Evolutionary conservation across 2,113 vertebrate genomes (phyloP).

Genomic region (Narcine bancroftii): DNA sequence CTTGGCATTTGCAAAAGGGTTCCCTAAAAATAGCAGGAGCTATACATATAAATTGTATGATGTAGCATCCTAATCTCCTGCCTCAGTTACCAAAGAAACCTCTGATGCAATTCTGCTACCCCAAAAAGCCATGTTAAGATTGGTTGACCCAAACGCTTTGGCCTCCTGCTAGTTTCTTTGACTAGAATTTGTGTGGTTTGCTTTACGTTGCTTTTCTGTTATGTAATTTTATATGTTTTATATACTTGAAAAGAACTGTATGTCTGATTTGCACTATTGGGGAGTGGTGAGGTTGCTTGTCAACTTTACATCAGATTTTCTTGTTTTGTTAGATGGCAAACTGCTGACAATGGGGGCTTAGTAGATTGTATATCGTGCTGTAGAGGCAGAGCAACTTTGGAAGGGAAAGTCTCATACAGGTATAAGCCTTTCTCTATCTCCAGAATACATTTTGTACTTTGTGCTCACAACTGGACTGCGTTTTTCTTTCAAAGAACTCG

Average conservation of each 20-base stretch:
- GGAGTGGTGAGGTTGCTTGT: constrained; percentile 54
- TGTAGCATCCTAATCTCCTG: constrained; percentile 64
- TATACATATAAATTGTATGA: constrained; percentile 47
- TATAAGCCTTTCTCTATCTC: constrained; percentile 58
- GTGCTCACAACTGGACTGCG: constrained; percentile 64
- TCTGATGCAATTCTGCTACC: constrained; percentile 63
- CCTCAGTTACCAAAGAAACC: constrained; percentile 90
- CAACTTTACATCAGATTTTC: constrained; percentile 51
- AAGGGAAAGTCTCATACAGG: constrained; percentile 61
- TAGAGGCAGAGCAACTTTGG: constrained; percentile 50
- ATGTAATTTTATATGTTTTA: constrained; percentile 57
- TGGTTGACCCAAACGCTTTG: constrained; percentile 54
- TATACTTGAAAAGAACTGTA: constrained; percentile 75
- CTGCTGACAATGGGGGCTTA: constrained; percentile 58
- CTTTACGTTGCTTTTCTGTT: constrained; percentile 46
- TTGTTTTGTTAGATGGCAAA: constrained; percentile 56
- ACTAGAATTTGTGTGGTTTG: constrained; percentile 48
- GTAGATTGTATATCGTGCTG: constrained; percentile 48
- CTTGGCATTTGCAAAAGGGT: constrained; percentile 58
- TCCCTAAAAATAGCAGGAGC: constrained; percentile 61
- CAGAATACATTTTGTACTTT: constrained; percentile 52
- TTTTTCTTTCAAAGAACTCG: constrained; percentile 51
- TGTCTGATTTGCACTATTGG: constrained; percentile 80
- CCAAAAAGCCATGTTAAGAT: constrained; percentile 55
- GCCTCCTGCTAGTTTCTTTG: constrained; percentile 52